phyloP scores from a whole-genome alignment of 2,797 vertebrate species.

The Centropyge bicolor region DNA sequence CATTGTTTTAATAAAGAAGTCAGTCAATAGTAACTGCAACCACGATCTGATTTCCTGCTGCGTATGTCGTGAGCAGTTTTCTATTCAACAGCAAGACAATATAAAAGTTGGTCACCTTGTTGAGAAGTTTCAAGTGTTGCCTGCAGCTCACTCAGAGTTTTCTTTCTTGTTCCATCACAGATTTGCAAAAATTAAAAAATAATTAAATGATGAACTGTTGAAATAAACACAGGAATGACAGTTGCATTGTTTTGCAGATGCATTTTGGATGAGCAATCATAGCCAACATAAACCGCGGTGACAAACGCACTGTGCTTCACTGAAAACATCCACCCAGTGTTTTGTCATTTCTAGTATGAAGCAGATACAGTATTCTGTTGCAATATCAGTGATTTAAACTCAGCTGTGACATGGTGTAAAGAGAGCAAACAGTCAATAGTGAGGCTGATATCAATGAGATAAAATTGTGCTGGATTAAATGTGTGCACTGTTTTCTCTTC shows the following conservation, averaged over 20 bases:
- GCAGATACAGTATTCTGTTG: not conserved
- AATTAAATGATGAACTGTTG: too few species aligned
- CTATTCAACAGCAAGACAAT: not conserved
- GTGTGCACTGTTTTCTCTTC: not conserved
- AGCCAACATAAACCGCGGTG: not conserved
- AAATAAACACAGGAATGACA: too few species aligned
- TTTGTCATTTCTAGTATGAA: not conserved
- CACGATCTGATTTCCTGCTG: not conserved
- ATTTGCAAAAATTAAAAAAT: not conserved
- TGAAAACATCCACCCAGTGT: not conserved
- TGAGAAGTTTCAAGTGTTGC: not conserved
- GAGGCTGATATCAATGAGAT: not conserved
- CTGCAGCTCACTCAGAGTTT: not conserved
- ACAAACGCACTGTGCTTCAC: not conserved
- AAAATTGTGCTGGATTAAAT: not conserved
- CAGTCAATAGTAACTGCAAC: conserved; percentile 11
- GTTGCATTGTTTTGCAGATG: too few species aligned
- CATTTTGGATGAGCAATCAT: not conserved
- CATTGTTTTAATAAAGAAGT: too few species aligned
- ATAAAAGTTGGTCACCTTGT: not conserved
- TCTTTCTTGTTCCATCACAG: not conserved
- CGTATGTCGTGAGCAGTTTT: not conserved
- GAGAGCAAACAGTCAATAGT: not conserved
- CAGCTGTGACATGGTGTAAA: not conserved
- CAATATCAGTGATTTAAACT: not conserved